A percentile compares a stretch with the other conserved stretches of the same genome.
These are phyloP conservation scores for Picus viridis DNA, from an alignment of 2,797 vertebrate species.

Conservation along the genomic window DNA sequence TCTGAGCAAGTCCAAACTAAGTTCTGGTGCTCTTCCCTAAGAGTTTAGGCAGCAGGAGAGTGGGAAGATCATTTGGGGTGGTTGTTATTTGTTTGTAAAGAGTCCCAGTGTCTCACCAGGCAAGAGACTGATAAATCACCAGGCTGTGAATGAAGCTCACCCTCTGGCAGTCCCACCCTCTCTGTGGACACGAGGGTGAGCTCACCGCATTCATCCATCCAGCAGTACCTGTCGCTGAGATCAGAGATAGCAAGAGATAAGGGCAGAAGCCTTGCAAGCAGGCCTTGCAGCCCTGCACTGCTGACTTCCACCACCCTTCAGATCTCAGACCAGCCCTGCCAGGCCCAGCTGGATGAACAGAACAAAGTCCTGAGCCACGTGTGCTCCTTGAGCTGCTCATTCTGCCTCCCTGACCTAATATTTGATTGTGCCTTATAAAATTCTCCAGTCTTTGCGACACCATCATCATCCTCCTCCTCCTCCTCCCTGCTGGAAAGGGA, in stretches of 20 bases:
- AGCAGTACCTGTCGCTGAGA: constrained; percentile 13
- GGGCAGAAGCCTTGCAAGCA: background rate
- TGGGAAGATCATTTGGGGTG: background rate
- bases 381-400: background rate
- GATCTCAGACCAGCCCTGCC: background rate
- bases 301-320: background rate
- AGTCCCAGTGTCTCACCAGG: background rate
- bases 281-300: background rate
- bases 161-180: constrained; percentile 30
- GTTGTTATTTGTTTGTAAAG: background rate
- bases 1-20: background rate
- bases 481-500: background rate
- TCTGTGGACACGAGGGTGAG: constrained; percentile 19
- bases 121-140: background rate
- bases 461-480: background rate
- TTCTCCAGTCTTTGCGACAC: background rate
- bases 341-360: background rate
- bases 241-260: background rate
- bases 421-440: background rate
- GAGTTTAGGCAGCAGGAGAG: background rate
- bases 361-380: background rate
- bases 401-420: background rate
- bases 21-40: background rate
- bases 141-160: background rate
- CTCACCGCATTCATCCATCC: constrained; percentile 13